Base-by-base conservation (phyloP, 1,140 invertebrate genomes). In the Melanaphis sacchari region DNA sequence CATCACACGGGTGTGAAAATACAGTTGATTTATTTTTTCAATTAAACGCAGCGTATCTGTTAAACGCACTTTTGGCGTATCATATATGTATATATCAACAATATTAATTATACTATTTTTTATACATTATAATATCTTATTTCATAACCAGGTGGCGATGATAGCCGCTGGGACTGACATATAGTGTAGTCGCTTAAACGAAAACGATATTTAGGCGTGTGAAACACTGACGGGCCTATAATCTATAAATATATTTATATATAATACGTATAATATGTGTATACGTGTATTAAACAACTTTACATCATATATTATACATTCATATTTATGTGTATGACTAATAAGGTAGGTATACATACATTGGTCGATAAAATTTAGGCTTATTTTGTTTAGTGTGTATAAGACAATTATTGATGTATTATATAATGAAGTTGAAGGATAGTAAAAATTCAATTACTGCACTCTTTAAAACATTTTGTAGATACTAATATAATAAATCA, bases 111-210 rank as follows among this genome's bases (percentile, higher is more conserved):
- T 36, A 76, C 59, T 76, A 76, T 76, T 76, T 76, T 76, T n/a
- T 76, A n/a, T 76, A n/a, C 59, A 66, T 76, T 76, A 76, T 76
- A 76, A 66, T 76, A n/a, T n/a, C 31, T 85, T 85, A 54, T 89
- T 54, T n/a, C n/a, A 26, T 24, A 26, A 89, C n/a, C 49, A 88
- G 43, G 85, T 31, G 43, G 43, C n/a, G 43, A n/a, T 7, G 41
- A n/a, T 46, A 49, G 85, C 85, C 84, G 4, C 9, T 43, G 84
- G 84, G 24, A 18, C 1, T 40, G 81, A 11, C 81, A 15, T 22
- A 11, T 40, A 66, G 59, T 26, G 22, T 41, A 87, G 31, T 88
- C 18, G 31, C 31, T 88, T 46, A 88, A 46, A 88, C 85, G 40
- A 87, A 49, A 31, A 46, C 43, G 85, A 88, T 88, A 88, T 46